These are phyloP conservation scores for Centrocercus urophasianus DNA, from an alignment of 2,113 vertebrate genomes.

Conservation along the genomic window DNA sequence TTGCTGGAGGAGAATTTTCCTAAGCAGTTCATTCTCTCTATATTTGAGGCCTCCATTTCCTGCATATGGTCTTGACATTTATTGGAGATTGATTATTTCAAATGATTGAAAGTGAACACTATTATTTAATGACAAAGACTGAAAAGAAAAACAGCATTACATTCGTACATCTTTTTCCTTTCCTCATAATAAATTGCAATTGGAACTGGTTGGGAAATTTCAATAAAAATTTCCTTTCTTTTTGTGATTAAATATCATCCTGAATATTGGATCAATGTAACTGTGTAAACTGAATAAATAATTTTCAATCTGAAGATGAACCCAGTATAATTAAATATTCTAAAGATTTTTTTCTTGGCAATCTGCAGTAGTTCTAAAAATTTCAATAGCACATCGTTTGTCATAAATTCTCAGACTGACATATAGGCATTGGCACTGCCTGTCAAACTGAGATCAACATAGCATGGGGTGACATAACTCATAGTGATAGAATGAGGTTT, in stretches of 20 bases:
- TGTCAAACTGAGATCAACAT: constrained; percentile 19
- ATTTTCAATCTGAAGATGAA: constrained; percentile 19
- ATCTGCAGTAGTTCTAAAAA: background rate
- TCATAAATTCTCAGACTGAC: constrained; percentile 27
- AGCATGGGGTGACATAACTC: constrained; percentile 22
- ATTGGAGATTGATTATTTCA: background rate
- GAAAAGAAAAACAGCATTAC: background rate
- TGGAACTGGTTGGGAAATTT: background rate
- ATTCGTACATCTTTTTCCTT: background rate
- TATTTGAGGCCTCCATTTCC: background rate
- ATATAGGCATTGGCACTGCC: constrained; percentile 2
- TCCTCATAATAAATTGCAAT: background rate
- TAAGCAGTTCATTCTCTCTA: background rate
- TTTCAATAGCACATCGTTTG: constrained; percentile 9
- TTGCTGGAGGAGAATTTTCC: background rate
- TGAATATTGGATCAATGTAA: constrained; percentile 13
- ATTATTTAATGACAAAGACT: background rate
- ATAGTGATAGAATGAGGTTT: constrained; percentile 43
- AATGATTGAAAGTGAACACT: background rate
- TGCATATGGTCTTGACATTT: background rate
- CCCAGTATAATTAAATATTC: background rate
- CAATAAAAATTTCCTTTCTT: background rate
- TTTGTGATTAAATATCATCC: background rate
- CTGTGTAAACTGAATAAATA: background rate
- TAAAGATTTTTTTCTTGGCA: background rate